Conservation (phyloP, 1,140 invertebrate species). For the Melipona quadrifasciata region DNA sequence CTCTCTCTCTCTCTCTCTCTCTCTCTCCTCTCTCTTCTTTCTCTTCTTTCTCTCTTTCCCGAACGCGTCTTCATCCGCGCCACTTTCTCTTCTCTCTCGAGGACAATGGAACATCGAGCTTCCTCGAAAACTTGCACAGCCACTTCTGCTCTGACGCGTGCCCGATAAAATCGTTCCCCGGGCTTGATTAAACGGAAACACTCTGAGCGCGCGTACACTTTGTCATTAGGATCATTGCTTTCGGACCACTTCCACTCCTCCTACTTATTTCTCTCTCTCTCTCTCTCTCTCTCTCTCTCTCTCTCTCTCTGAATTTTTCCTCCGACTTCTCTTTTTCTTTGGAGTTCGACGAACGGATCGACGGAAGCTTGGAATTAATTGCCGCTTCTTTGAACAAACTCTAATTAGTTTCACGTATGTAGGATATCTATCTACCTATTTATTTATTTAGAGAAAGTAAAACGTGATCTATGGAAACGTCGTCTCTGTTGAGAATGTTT, state of each 20-base stretch:
- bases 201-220: neutral
- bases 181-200: conserved; percentile 21
- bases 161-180: conserved; percentile 31
- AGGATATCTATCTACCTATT: too few species aligned
- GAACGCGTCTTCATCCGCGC: neutral
- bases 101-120: conserved; percentile 46
- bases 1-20: neutral
- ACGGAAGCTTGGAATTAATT: neutral
- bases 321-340: neutral
- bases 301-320: too few species aligned
- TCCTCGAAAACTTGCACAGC: conserved; percentile 39
- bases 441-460: too few species aligned
- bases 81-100: conserved; percentile 51
- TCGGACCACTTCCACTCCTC: neutral
- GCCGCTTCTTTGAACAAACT: too few species aligned
- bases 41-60: neutral
- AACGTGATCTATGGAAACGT: too few species aligned
- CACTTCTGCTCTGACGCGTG: conserved; percentile 39
- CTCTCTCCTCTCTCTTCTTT: neutral
- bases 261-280: neutral
- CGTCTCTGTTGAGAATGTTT: too few species aligned
- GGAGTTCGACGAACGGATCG: neutral
- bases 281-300: neutral
- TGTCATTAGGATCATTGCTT: conserved; percentile 14
- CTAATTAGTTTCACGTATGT: too few species aligned